A percentile compares a stretch with the other conserved stretches of the same genome.
Evolutionary conservation across 2,113 vertebrate species (phyloP).

Genomic region (Chloebia gouldiae): DNA sequence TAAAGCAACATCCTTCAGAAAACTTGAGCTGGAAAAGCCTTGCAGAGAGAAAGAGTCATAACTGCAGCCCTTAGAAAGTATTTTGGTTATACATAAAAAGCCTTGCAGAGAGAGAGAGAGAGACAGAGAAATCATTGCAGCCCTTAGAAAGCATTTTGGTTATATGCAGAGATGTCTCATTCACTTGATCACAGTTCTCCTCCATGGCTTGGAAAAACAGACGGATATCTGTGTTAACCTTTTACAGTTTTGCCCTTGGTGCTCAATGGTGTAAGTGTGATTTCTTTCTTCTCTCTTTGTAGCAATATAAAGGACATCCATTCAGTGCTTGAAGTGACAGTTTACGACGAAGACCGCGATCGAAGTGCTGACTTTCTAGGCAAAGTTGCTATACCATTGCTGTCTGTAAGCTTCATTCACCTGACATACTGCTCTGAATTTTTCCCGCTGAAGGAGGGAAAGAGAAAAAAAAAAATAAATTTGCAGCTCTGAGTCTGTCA

Average conservation of each 20-base stretch:
- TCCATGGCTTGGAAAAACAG: background rate
- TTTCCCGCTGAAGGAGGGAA: slow-evolving; percentile 43
- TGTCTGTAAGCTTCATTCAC: slow-evolving; percentile 89
- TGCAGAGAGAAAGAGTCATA: background rate
- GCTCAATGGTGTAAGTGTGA: slow-evolving; percentile 29
- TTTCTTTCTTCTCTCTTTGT: slow-evolving; percentile 42
- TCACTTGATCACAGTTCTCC: background rate
- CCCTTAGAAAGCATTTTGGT: background rate
- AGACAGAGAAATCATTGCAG: background rate
- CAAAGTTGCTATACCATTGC: slow-evolving; percentile 95
- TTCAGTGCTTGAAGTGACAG: slow-evolving; percentile 95
- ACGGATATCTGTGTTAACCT: background rate
- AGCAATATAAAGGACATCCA: slow-evolving; percentile 99
- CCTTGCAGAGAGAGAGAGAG: background rate
- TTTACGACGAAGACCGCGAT: slow-evolving; percentile 97
- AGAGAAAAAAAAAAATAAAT: background rate
- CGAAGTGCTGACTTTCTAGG: slow-evolving; percentile 96
- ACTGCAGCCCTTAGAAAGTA: background rate
- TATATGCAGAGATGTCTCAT: slow-evolving; percentile 2
- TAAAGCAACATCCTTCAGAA: background rate
- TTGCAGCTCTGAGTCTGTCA: slow-evolving; percentile 75
- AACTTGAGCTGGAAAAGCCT: background rate
- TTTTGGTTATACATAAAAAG: background rate
- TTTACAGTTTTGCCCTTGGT: slow-evolving; percentile 33
- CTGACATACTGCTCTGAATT: slow-evolving; percentile 64